Evolutionary conservation across 2,797 vertebrate genomes (phyloP).

Genomic region (Poeciliopsis gracilis): DNA sequence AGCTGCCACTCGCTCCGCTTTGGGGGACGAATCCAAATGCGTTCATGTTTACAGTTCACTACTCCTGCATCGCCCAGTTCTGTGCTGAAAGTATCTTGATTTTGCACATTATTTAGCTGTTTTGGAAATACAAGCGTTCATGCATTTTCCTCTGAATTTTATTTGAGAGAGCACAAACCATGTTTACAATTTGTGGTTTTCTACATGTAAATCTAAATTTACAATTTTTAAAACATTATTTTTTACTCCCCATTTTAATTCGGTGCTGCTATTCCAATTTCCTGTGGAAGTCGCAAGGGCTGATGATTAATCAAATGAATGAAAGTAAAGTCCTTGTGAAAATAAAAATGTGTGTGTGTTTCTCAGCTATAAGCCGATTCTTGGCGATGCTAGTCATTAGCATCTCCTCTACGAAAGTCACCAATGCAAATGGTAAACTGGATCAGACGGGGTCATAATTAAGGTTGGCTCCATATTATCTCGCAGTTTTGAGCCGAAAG

Average conservation of each 20-base stretch:
- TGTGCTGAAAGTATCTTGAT: neutral
- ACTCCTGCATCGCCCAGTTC: constrained; percentile 2
- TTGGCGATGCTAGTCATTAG: constrained; percentile 42
- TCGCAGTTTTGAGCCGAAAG: constrained; percentile 19
- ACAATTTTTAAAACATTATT: too few relatives aligned
- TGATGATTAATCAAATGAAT: too few relatives aligned
- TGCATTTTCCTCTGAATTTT: neutral
- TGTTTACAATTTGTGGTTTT: neutral
- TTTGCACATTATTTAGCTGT: neutral
- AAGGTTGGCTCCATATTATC: neutral
- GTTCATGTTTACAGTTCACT: constrained; percentile 20
- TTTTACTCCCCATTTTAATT: neutral
- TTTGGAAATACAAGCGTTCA: neutral
- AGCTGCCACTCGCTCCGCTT: constrained; percentile 46
- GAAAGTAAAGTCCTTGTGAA: neutral
- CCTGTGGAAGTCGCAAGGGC: neutral
- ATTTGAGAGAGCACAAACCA: neutral
- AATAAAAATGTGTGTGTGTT: neutral
- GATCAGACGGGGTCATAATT: constrained; percentile 19
- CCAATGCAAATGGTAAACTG: constrained; percentile 31
- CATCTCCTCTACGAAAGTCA: constrained; percentile 45
- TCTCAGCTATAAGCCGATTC: constrained; percentile 25
- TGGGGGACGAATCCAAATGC: constrained; percentile 32
- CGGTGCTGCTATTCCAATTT: neutral
- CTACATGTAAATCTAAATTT: neutral